Conservation (phyloP, 2,888 invertebrate genomes). For the Carcina quercana region DNA sequence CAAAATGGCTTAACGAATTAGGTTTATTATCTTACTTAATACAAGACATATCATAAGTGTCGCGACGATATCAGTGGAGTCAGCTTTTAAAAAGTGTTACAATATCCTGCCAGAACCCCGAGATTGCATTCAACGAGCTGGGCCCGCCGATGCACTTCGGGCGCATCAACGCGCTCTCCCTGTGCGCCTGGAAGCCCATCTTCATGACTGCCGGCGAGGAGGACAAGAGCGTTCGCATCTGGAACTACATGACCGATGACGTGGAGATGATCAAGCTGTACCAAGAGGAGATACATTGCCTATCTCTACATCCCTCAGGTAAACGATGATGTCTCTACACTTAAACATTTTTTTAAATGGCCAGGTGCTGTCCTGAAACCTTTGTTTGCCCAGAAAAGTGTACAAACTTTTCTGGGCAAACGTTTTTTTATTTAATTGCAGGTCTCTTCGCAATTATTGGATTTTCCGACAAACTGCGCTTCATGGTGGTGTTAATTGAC, state of each 20-base stretch:
- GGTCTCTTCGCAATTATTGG: constrained; percentile 92
- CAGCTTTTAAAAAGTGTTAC: no score
- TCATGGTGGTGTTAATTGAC: constrained; percentile 91
- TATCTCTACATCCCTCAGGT: constrained; percentile 82
- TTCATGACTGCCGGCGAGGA: constrained; percentile 86
- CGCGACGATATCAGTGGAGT: no score
- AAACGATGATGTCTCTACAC: not conserved
- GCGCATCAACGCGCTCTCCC: constrained; percentile 84
- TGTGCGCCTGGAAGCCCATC: constrained; percentile 93
- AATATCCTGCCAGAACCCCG: constrained; percentile 75
- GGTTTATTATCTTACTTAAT: no score
- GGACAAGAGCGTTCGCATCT: constrained; percentile 90
- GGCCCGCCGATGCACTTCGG: constrained; percentile 88
- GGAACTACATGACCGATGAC: constrained; percentile 92
- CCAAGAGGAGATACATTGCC: constrained; percentile 85
- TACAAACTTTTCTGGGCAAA: no score
- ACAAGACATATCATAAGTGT: no score
- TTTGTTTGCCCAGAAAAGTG: no score
- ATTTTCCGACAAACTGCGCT: constrained; percentile 91
- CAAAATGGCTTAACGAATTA: no score
- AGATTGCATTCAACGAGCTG: constrained; percentile 77
- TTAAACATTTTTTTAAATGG: not conserved
- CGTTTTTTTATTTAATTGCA: constrained; percentile 26
- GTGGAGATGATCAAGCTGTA: constrained; percentile 88
- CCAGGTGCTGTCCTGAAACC: no score